Percentiles rank a stretch among this genome's conserved stretches.
Evolutionary conservation across 2,888 invertebrate species (phyloP).

Genomic region (Erannis defoliaria): DNA sequence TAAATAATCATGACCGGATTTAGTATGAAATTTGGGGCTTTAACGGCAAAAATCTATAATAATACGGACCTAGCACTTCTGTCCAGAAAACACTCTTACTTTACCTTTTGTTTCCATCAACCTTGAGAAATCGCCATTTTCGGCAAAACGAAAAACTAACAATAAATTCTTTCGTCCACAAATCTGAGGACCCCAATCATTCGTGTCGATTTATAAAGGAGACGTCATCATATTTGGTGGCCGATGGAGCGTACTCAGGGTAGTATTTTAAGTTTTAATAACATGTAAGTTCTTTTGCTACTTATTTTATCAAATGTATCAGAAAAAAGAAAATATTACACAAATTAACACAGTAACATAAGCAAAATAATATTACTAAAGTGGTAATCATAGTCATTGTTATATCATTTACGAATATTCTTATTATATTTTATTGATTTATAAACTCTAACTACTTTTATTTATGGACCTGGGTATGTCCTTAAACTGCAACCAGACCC

Average conservation of each 20-base stretch:
- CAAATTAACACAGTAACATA: no score
- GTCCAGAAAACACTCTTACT: not conserved
- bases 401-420: no score
- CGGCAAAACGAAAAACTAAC: constrained; percentile 42
- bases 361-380: no score
- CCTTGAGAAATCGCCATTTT: constrained; percentile 26
- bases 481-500: no score
- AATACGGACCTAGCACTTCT: not conserved
- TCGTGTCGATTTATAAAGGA: constrained; percentile 64
- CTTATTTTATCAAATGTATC: no score
- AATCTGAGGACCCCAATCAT: constrained; percentile 65
- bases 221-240: constrained; percentile 58
- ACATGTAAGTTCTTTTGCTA: not conserved
- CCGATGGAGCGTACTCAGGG: constrained; percentile 24
- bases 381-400: no score
- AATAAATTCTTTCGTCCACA: constrained; percentile 47
- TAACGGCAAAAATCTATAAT: not conserved
- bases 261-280: not conserved
- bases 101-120: constrained; percentile 29
- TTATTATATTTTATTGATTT: no score
- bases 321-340: no score
- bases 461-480: no score
- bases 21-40: no score
- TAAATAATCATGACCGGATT: no score
- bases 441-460: no score